Evolutionary conservation across 2,888 invertebrate species (phyloP), one percentile per base, ranked within the genome.

Genomic region (Electrophaes corylata): DNA sequence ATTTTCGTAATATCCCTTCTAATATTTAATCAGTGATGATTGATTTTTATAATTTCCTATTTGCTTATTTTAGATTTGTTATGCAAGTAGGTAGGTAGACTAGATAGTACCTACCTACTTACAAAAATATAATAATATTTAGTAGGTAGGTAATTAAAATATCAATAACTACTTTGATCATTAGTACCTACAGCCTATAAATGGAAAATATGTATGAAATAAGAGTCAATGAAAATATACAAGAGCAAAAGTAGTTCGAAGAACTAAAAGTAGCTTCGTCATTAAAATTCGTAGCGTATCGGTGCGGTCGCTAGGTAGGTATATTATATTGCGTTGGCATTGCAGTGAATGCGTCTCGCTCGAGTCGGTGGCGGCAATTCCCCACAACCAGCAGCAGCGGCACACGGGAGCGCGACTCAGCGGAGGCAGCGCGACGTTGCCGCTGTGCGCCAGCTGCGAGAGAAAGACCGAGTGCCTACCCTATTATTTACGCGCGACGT

Each of bases 401-500:
- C 50, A 51, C 73, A 70, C 74, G 74, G 69, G 71, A 67, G 70
- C 73, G 74, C 72, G 70, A 68, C 64, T 75, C 78, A 67, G 75
- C 75, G 81, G 81, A 80, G 79, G 79, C 81, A 83, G 78, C 69
- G 89, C 89, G 87, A 81, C 85, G 91, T 91, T 91, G 91, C 90
- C 90, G 79, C 82, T 80, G 69, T 77, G 84, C 88, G 88, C 90
- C 91, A 88, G 89, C 91, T 91, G 91, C 88, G 89, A 91, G 89
- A 89, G 90, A 88, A 89, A 90, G 85, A 91, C 86, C 83, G 84
- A 82, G 85, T 86, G 88, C 88, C 86, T 90, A 91, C 91, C 91
- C 91, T 91, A 91, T 91, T 91, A 91, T 91, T 91, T 91, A 91
- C 90, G 87, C 88, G 91, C 90, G 89, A 75, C 86, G 91, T 91